Evolutionary conservation across 2,888 invertebrate species (phyloP).

Genomic region (Habrosyne pyritoides): DNA sequence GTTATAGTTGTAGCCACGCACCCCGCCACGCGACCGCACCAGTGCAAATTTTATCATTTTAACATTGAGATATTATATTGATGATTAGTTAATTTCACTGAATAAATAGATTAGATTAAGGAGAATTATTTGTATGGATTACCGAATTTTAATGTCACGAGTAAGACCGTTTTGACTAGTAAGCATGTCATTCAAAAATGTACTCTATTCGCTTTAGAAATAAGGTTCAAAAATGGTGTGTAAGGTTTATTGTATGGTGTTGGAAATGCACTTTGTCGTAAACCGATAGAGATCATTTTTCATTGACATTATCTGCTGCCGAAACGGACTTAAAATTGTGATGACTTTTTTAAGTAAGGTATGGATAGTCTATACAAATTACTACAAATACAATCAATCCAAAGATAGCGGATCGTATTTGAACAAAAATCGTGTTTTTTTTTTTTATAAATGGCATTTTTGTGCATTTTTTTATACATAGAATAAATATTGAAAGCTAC

Average conservation of each 20-base stretch:
- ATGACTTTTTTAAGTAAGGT: too few species aligned
- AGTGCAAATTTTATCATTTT: conserved; percentile 26
- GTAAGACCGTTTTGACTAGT: too few species aligned
- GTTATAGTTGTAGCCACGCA: conserved; percentile 13
- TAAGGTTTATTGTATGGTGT: too few species aligned
- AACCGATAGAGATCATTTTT: too few species aligned
- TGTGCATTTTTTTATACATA: conserved; percentile 41
- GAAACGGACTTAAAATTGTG: too few species aligned
- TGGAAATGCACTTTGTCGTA: too few species aligned
- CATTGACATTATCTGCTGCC: too few species aligned
- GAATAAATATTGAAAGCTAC: conserved; percentile 22
- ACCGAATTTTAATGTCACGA: too few species aligned
- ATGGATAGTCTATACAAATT: not conserved
- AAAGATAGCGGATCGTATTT: conserved; percentile 1
- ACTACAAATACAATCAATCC: not conserved
- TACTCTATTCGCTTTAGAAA: too few species aligned
- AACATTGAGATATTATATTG: conserved; percentile 22
- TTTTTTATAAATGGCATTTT: conserved; percentile 29
- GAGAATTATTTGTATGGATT: not conserved
- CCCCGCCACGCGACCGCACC: conserved; percentile 15
- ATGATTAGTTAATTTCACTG: not conserved
- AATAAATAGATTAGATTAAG: not conserved
- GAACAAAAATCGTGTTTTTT: conserved; percentile 7
- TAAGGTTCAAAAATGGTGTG: too few species aligned
- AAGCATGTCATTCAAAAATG: too few species aligned